phyloP scores from a whole-genome alignment of 2,113 vertebrate species.

The Nestor notabilis region DNA sequence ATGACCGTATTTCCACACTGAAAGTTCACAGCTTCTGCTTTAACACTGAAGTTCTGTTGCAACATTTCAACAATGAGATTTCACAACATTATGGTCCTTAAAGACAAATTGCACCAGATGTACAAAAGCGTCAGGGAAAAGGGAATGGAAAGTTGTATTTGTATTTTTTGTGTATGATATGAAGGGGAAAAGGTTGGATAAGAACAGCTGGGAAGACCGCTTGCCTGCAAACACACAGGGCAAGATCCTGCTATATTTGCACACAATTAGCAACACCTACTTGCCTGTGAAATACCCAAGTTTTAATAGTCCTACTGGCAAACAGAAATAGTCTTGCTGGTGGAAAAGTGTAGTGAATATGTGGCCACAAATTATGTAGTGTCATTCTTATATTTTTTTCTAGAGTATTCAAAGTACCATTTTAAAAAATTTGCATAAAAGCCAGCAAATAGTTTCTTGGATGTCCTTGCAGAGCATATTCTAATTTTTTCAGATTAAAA shows the following conservation, averaged over 20 bases:
- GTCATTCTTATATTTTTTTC: background rate
- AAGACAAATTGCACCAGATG: background rate
- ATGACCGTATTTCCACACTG: background rate
- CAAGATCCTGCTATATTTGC: background rate
- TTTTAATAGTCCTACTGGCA: background rate
- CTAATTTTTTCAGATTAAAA: background rate
- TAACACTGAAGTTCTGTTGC: background rate
- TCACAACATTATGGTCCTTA: background rate
- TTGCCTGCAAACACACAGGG: background rate
- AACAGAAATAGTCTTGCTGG: background rate
- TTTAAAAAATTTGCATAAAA: background rate
- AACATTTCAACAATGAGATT: background rate
- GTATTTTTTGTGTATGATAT: background rate
- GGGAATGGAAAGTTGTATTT: background rate
- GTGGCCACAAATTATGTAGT: background rate
- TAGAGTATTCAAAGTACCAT: background rate
- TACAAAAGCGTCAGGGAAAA: background rate
- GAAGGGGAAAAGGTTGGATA: background rate
- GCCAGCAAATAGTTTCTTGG: background rate
- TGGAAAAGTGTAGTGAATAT: background rate
- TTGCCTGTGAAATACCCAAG: background rate
- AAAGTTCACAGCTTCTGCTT: background rate
- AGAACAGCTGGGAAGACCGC: background rate
- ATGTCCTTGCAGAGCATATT: background rate
- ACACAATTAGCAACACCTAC: rapidly evolving